Evolutionary conservation across 2,113 vertebrate species (phyloP), one percentile per base, ranked within the genome.

Genomic region (Cranoglanis bouderius): DNA sequence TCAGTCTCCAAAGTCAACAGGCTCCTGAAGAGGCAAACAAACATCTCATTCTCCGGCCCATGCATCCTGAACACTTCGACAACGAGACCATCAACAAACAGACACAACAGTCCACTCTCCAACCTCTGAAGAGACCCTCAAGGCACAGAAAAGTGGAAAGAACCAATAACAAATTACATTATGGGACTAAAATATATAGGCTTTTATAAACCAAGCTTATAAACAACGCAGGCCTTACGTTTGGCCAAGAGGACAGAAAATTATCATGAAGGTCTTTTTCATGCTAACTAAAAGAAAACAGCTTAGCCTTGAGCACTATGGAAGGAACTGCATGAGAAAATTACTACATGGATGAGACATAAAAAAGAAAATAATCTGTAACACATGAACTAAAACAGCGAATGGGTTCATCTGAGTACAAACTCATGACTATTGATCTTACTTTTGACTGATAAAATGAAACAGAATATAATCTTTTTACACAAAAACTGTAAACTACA

Each of bases 11-110:
- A 85, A 89, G 90, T 90, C 90, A 83, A 72, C 74, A 85, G 57
- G 32, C 59, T 88, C 53, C 85, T 75, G 87, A 82, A 84, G 91
- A 90, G 49, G 67, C 74, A 86, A 89, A 90, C 81, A 81, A 87
- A 88, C 86, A 90, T 84, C 80, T 84, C 35, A 4, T 59, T 87
- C 83, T 35, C 61, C 46, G 65, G 82, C 51, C 53, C 86, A 87
- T 86, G 82, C 78, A 78, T 38, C 74, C 19, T 43, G 46, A 63
- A 46, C 55, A 32, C 70, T 55, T 85, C 40, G 19, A 77, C 24
- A 40, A 88, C 7, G 7, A 80, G 85, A 83, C 75, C 57, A 80
- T 89, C 85, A 65, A 77, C 89, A 70, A 89, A 89, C 85, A 85
- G 74, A 88, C 82, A 86, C 67, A 82, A 46, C 32, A 35, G 86